Conservation (phyloP, 2,113 vertebrate species). For the Cyphomyrus discorhynchus region DNA sequence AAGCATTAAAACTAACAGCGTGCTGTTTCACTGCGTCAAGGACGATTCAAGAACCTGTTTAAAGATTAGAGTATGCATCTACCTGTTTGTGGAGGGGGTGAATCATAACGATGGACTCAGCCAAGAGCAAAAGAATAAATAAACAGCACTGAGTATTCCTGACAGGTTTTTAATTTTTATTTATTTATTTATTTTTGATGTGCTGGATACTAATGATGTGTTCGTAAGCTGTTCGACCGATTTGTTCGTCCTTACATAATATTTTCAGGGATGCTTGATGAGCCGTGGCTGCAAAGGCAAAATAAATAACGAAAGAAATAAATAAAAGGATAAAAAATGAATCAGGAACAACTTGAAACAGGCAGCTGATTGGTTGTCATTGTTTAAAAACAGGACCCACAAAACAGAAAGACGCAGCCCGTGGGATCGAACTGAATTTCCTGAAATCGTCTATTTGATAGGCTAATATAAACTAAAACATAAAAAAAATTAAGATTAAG, state of each 20-base stretch:
- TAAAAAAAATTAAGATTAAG: not conserved
- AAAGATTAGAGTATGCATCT: not conserved
- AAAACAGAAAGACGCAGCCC: not conserved
- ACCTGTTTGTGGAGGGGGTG: not conserved
- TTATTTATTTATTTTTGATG: not conserved
- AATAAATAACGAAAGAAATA: not conserved
- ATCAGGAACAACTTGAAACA: not conserved
- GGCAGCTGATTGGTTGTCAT: not conserved
- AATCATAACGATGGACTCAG: not conserved
- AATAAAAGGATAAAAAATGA: not conserved
- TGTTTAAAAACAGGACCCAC: not conserved
- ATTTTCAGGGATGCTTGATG: not conserved
- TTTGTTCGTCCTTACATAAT: not conserved
- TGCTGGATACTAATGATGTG: not conserved
- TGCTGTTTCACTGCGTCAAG: not conserved
- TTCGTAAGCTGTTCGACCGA: not conserved
- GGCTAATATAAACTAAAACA: not conserved
- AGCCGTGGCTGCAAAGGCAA: not conserved
- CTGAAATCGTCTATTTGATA: not conserved
- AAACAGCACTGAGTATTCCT: not conserved
- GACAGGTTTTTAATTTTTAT: not conserved
- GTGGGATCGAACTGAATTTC: not conserved
- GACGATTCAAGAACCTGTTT: not conserved
- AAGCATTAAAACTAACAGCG: not conserved
- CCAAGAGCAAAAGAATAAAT: not conserved